phyloP scores from a whole-genome alignment of 53 echinoderm and acorn worm species.

The Mesocentrotus franciscanus region DNA sequence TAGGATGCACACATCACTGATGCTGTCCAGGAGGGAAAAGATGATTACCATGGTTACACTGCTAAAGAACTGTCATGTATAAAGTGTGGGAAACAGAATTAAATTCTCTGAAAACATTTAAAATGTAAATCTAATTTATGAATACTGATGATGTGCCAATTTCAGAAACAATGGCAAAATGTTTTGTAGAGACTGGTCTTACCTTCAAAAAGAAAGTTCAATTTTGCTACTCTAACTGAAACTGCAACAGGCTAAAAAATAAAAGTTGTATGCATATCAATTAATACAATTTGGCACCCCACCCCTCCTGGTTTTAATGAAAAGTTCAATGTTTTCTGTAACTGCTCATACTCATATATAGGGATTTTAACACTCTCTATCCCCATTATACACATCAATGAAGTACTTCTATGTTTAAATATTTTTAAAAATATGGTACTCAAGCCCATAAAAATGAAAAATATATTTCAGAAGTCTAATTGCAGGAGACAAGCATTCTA shows the following conservation, averaged over 20 bases:
- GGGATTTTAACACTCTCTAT: too few species aligned
- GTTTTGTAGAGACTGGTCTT: neutral
- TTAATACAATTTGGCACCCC: too few species aligned
- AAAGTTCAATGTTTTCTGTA: too few species aligned
- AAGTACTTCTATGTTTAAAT: neutral
- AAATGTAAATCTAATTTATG: conserved; percentile 34
- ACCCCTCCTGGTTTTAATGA: too few species aligned
- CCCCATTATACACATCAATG: too few species aligned
- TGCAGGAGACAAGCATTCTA: too few species aligned
- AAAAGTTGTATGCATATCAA: too few species aligned
- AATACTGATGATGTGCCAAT: neutral
- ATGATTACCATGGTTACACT: conserved; percentile 1
- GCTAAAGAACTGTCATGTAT: neutral
- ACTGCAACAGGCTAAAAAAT: neutral
- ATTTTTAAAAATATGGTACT: too few species aligned
- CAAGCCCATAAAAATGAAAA: too few species aligned
- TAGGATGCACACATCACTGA: neutral
- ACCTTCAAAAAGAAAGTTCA: neutral
- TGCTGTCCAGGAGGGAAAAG: neutral
- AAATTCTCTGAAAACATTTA: neutral
- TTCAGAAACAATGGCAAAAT: neutral
- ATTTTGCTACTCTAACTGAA: neutral
- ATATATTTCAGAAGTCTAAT: too few species aligned
- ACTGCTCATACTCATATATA: too few species aligned
- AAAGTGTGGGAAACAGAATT: conserved; percentile 32